phyloP scores from a whole-genome alignment of 2,888 invertebrate genomes.

The Lacanobia oleracea region DNA sequence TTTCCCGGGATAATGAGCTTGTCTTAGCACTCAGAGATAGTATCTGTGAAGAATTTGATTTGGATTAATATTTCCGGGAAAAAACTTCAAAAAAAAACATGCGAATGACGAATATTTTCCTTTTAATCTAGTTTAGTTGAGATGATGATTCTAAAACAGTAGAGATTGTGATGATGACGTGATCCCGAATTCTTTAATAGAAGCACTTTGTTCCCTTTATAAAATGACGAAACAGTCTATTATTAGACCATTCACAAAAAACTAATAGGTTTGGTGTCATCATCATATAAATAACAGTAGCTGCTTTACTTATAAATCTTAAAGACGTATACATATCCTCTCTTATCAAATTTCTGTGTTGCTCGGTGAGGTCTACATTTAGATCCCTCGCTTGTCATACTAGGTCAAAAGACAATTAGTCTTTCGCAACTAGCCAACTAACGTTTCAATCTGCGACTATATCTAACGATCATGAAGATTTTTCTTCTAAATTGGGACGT shows the following conservation, averaged over 20 bases:
- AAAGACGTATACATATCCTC: too few species aligned
- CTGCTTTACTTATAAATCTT: too few species aligned
- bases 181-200: slow-evolving; percentile 7
- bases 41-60: too few species aligned
- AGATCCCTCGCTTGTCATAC: neutral
- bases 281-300: neutral
- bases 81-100: too few species aligned
- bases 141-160: too few species aligned
- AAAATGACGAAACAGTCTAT: slow-evolving; percentile 17
- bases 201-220: slow-evolving; percentile 5
- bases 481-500: neutral
- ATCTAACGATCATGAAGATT: neutral
- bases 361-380: neutral
- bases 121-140: too few species aligned
- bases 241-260: slow-evolving; percentile 18
- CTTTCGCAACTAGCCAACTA: slow-evolving; percentile 13
- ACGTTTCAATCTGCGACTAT: neutral
- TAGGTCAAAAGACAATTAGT: slow-evolving; percentile 26
- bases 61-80: too few species aligned
- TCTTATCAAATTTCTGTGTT: neutral
- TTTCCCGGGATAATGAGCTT: too few species aligned
- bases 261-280: neutral
- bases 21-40: too few species aligned
- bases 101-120: too few species aligned
- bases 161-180: slow-evolving; percentile 21